Evolutionary conservation across 2,113 vertebrate species (phyloP).

Genomic region (Cynocephalus volans): DNA sequence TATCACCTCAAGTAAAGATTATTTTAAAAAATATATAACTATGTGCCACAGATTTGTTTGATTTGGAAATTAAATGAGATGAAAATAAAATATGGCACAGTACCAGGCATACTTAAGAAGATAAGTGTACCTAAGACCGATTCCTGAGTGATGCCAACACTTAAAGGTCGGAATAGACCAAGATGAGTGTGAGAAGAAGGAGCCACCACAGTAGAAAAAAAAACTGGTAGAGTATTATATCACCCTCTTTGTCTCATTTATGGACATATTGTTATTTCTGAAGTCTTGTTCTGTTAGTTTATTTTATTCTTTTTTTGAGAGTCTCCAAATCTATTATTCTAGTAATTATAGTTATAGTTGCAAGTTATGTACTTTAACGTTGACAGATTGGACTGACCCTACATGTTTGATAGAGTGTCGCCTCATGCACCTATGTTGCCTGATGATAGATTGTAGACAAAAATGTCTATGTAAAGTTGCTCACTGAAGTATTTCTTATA

Average conservation of each 20-base stretch:
- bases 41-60: constrained; percentile 6
- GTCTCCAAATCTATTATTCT: neutral
- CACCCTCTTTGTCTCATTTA: neutral
- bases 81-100: constrained; percentile 5
- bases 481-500: neutral
- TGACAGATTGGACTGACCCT: too few relatives aligned
- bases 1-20: constrained; percentile 33
- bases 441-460: too few relatives aligned
- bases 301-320: neutral
- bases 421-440: too few relatives aligned
- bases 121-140: neutral
- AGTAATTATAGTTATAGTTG: neutral
- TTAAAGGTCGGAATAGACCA: neutral
- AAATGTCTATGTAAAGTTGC: too few relatives aligned
- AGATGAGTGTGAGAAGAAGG: neutral
- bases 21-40: constrained; percentile 13
- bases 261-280: neutral
- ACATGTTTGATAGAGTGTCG: too few relatives aligned
- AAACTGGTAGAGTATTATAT: neutral
- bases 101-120: neutral
- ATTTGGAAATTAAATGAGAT: constrained; percentile 48
- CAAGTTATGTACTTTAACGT: too few relatives aligned
- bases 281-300: constrained; percentile 17
- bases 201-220: neutral
- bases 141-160: neutral